A percentile compares a stretch with the other conserved stretches of the same genome.
Evolutionary conservation across 1,140 invertebrate species (phyloP).

Genomic region (Drosophila seguyi): DNA sequence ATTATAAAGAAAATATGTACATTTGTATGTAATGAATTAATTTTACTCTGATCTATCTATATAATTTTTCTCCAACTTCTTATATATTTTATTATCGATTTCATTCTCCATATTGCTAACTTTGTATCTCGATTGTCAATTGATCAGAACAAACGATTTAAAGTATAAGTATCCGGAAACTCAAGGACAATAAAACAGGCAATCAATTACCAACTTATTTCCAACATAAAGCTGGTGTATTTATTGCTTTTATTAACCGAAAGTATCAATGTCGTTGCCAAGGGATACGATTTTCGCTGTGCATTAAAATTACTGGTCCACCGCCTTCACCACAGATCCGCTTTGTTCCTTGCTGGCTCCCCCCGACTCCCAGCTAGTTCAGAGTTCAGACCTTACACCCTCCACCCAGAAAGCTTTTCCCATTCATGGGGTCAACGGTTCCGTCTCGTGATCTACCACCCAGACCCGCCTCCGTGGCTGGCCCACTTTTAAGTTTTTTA

Average conservation of each 20-base stretch:
- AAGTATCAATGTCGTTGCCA: neutral
- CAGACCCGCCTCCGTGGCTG: conserved; percentile 15
- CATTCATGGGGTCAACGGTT: conserved; percentile 46
- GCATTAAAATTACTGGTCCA: conserved; percentile 27
- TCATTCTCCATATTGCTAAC: neutral
- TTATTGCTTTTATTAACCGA: conserved; percentile 6
- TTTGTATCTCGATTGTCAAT: conserved; percentile 3
- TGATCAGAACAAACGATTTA: conserved; percentile 1
- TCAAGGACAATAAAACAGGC: neutral
- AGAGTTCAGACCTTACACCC: conserved; percentile 5
- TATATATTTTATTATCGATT: neutral
- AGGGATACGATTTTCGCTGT: conserved; percentile 20
- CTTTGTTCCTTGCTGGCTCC: conserved; percentile 22
- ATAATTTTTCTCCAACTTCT: neutral
- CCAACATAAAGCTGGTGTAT: neutral
- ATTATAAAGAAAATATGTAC: neutral
- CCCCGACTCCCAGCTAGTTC: neutral
- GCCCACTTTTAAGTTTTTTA: conserved; percentile 43
- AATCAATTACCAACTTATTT: conserved; percentile 1
- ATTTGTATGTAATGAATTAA: neutral
- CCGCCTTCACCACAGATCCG: conserved; percentile 38
- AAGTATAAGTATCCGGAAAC: neutral
- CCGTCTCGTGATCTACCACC: conserved; percentile 25
- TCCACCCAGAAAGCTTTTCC: conserved; percentile 11
- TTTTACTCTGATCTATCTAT: neutral